Base-by-base conservation (phyloP, 1,140 invertebrate species). In the Chymomyza costata region DNA sequence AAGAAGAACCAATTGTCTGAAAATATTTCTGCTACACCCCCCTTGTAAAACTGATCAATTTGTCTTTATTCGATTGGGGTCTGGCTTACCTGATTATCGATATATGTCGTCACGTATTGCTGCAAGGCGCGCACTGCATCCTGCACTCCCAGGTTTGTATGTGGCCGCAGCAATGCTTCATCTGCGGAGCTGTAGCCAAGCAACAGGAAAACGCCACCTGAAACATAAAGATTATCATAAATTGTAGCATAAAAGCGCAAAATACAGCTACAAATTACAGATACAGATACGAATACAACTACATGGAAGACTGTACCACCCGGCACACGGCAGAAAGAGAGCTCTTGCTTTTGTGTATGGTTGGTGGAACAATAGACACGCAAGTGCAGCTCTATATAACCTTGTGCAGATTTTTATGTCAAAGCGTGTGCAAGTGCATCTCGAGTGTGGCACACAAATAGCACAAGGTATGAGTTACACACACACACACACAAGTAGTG, bases 161-260 rank as follows among this genome's bases (percentile, higher is more conserved):
- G 91, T 34, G 90, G 91, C 60, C 91, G 90, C 47, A 95, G 88
- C 40, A 95, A 86, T n/a, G 90, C 90, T 86, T 96, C 94, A 84
- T 96, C 95, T 13, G 91, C 91, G 55, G 94, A 91, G 70, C 94
- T 95, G 85, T 95, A 96, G 21, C 95, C 95, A 35, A 96, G 89
- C 84, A 95, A 92, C 60, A 96, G 88, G 86, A 94, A 96, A 31
- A 95, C 91, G 13, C 95, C 94, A 73, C 92, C 93, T 93, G 87
- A 8, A 86, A 86, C 37, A 61, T 8, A 3, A 34, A 34, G 32
- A 25, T 5, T 25, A 8, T 8, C 21, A 25, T 25, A 52, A 56
- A 41, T 34, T n/a, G 15, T 13, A 53, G 21, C 40, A 30, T 32
- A 50, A 40, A 57, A 28, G 16, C 13, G 18, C n/a, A 32, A 45